Evolutionary conservation across 2,113 vertebrate species (phyloP), one percentile per base, ranked within the genome.

Genomic region (Gnathonemus longibarbis): DNA sequence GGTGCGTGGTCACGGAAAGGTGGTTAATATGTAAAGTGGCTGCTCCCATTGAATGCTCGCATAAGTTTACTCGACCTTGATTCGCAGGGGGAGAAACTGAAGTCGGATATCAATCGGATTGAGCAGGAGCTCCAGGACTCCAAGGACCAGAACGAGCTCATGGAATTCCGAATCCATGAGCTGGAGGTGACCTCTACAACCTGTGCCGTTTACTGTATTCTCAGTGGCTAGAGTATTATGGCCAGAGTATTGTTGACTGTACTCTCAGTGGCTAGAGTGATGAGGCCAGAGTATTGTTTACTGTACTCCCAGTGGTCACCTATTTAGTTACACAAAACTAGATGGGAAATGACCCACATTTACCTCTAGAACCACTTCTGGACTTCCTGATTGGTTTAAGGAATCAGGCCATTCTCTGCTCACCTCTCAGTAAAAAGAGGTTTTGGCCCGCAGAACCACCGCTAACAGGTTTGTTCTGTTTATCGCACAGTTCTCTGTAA

Each of bases 151-250:
- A 99, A 99, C 35, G 98, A 99, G 89, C 96, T 99, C 90, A 94
- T 99, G 91, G 98, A 99, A 93, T 99, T 99, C 93, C 97, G 98
- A 92, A 99, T 99, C 92, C 95, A 99, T 48, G 98, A 99, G 92
- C 95, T 99, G 35, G 98, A 99, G 96, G 98, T 99, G 90, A 92
- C 27, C 84, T 88, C 48, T 7, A 48, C 90, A 6, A 52, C 50
- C 13, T n/a, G 6, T 66, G 3, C n/a, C 31, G 3, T 11, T 70
- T 31, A 70, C 10, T 31, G 10, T 27, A 45, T 31, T 49, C 11
- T 52, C 13, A 15, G 31, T 77, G 70, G 2, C 27, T 11, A 15
- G 5, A 58, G 53, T 58, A 58, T 24, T 58, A 6, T 2, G 0
- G 53, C 19, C 53, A 56, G 53, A 56, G 53, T 56, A 8, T 58